These are phyloP conservation scores for Andinoacara biseriatus DNA, from an alignment of 2,113 vertebrate species.

Conservation along the genomic window DNA sequence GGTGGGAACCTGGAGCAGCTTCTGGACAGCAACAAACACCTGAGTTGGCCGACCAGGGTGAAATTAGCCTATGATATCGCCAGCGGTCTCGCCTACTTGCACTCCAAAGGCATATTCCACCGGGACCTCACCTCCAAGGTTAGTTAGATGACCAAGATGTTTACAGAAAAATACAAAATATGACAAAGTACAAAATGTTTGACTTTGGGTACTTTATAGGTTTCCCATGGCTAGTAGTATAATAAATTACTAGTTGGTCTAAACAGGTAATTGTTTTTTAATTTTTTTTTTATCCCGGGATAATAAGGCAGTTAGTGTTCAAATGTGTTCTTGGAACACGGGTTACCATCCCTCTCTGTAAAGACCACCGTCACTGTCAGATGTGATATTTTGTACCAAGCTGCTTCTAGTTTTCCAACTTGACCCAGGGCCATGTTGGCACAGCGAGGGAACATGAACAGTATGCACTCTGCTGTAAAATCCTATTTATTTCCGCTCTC, in stretches of 20 bases:
- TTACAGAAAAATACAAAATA: neutral
- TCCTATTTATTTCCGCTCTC: neutral
- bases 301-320: neutral
- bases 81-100: constrained; percentile 91
- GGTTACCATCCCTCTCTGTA: neutral
- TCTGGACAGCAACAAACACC: constrained; percentile 90
- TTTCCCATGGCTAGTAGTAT: neutral
- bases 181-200: neutral
- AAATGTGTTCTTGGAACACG: neutral
- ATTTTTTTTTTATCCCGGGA: neutral
- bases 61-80: constrained; percentile 92
- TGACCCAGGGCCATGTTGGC: constrained; percentile 26
- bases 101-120: constrained; percentile 98
- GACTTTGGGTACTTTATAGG: neutral
- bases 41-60: constrained; percentile 90
- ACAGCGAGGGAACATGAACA: constrained; percentile 6
- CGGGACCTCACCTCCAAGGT: constrained; percentile 99
- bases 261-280: neutral
- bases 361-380: constrained; percentile 1
- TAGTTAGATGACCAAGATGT: neutral
- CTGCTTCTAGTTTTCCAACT: constrained; percentile 38
- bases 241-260: neutral
- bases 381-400: constrained; percentile 37
- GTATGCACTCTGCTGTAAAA: neutral
- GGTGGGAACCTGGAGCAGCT: constrained; percentile 97